Percentiles rank a stretch among this genome's conserved stretches.
These are phyloP conservation scores for Drosophila persimilis DNA, from an alignment of 1,140 invertebrate species.

Conservation along the genomic window DNA sequence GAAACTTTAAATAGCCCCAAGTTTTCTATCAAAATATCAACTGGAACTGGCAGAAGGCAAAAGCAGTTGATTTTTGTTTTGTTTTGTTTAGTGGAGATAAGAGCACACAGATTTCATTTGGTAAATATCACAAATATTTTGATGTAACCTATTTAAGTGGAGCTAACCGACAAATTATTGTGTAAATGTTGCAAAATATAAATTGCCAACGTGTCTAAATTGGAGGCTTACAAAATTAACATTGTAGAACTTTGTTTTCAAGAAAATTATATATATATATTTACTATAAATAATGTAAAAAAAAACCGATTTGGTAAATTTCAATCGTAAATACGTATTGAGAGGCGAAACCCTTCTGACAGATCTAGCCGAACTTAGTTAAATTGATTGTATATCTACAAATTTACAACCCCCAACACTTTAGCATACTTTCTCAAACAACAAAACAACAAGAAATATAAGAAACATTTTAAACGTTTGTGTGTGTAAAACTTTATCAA, in stretches of 20 bases:
- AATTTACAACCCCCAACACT: conserved; percentile 29
- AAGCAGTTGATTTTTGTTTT: conserved; percentile 2
- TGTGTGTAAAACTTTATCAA: conserved; percentile 65
- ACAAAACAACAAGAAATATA: conserved; percentile 29
- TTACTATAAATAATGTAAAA: conserved; percentile 19
- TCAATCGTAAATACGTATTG: not conserved
- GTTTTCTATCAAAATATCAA: conserved; percentile 21
- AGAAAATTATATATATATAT: conserved; percentile 30
- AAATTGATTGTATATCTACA: conserved; percentile 63
- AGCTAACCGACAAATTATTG: conserved; percentile 12
- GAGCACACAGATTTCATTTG: conserved; percentile 45
- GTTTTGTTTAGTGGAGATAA: conserved; percentile 24
- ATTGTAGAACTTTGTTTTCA: conserved; percentile 56
- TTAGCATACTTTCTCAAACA: conserved; percentile 46
- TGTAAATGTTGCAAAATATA: conserved; percentile 14
- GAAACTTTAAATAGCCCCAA: conserved; percentile 3
- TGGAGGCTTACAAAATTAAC: conserved; percentile 54
- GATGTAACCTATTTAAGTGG: conserved; percentile 32
- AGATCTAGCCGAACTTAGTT: conserved; percentile 37
- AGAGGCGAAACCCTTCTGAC: conserved; percentile 1
- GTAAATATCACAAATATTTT: conserved; percentile 34
- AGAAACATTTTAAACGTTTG: conserved; percentile 47
- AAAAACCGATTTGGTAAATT: conserved; percentile 26
- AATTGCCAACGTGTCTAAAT: conserved; percentile 46
- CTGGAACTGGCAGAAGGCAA: conserved; percentile 3